These are phyloP conservation scores for Drosophila santomea DNA, from an alignment of 1,140 invertebrate genomes.

Conservation along the genomic window DNA sequence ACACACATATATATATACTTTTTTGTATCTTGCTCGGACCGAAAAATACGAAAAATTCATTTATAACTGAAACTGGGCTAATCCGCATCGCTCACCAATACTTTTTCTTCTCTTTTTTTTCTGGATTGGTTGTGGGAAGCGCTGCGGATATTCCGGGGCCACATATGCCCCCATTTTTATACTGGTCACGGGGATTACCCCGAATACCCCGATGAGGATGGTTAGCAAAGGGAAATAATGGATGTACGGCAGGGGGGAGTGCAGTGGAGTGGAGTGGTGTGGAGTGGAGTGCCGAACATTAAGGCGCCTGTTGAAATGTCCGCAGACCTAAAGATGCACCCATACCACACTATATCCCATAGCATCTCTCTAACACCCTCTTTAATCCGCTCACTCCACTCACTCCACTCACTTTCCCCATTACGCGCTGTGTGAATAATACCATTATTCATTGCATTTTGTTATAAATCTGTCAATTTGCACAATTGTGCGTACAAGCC, in stretches of 20 bases:
- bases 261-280: too few relatives aligned
- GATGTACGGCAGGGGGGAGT: too few relatives aligned
- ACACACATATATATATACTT: background rate
- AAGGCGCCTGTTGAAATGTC: constrained; percentile 67
- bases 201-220: constrained; percentile 1
- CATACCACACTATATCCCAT: background rate
- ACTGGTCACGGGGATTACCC: constrained; percentile 63
- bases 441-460: constrained; percentile 78
- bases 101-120: constrained; percentile 10
- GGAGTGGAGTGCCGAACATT: constrained; percentile 43
- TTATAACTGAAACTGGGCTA: constrained; percentile 67
- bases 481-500: constrained; percentile 73
- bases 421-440: constrained; percentile 52
- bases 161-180: constrained; percentile 72
- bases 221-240: background rate
- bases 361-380: constrained; percentile 10
- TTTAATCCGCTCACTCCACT: background rate
- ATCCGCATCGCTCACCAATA: constrained; percentile 52
- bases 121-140: constrained; percentile 11
- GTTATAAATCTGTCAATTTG: constrained; percentile 83
- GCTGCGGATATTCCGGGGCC: background rate
- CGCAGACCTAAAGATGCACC: constrained; percentile 56
- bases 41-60: constrained; percentile 33
- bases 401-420: background rate
- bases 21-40: background rate